phyloP scores from a whole-genome alignment of 2,113 vertebrate species.

The Elgaria multicarinata region DNA sequence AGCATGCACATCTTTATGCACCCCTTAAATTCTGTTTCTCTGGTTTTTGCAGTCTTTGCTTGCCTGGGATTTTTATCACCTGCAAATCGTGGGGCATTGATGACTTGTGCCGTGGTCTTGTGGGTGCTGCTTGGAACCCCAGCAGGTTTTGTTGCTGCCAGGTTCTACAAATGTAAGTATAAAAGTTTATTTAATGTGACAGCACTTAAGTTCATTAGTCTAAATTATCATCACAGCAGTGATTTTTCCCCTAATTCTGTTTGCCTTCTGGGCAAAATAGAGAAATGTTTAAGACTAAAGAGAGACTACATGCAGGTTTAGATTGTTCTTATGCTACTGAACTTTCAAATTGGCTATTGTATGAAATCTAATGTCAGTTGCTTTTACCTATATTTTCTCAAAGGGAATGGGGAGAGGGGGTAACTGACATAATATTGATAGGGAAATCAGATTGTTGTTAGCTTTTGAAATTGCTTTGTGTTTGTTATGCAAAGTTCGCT shows the following conservation, averaged over 20 bases:
- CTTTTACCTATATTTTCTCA: slow-evolving; percentile 6
- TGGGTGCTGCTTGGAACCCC: slow-evolving; percentile 93
- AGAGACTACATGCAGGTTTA: neutral
- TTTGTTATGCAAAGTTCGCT: neutral
- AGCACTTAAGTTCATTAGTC: slow-evolving; percentile 78
- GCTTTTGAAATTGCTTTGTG: neutral
- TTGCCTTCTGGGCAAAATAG: slow-evolving; percentile 28
- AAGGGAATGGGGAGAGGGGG: neutral
- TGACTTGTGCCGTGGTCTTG: slow-evolving; percentile 97
- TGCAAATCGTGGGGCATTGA: slow-evolving; percentile 95
- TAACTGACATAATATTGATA: neutral
- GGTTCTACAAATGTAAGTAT: slow-evolving; percentile 95
- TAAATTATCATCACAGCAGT: slow-evolving; percentile 79
- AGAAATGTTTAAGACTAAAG: slow-evolving; percentile 27
- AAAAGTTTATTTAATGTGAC: slow-evolving; percentile 56
- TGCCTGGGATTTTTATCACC: slow-evolving; percentile 96
- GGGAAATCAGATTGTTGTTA: neutral
- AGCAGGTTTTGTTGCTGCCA: slow-evolving; percentile 92
- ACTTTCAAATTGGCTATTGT: neutral
- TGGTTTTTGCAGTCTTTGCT: slow-evolving; percentile 83
- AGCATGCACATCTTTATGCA: neutral
- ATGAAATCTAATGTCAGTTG: slow-evolving; percentile 22
- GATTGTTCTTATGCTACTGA: neutral
- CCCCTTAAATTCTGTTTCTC: slow-evolving; percentile 24
- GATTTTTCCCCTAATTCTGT: neutral